These are phyloP conservation scores for Orthosia cruda DNA, from an alignment of 2,888 invertebrate genomes.

Conservation along the genomic window DNA sequence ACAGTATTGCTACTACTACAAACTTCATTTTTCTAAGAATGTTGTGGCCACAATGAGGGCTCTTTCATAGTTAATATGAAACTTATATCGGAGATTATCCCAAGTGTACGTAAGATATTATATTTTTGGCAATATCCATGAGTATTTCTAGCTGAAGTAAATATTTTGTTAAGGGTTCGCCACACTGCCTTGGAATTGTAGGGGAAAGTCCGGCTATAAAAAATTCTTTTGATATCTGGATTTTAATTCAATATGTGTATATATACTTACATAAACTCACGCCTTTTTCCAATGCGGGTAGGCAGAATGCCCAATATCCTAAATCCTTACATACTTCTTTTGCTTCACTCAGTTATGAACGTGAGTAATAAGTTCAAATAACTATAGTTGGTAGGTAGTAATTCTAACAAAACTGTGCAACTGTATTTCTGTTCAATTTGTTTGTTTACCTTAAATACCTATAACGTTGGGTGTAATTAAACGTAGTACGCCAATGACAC, in stretches of 20 bases:
- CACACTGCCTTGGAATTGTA: background rate
- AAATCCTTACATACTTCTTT: too few relatives aligned
- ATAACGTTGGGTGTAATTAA: constrained; percentile 2
- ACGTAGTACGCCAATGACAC: background rate
- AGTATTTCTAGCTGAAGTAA: constrained; percentile 29
- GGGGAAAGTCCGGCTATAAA: background rate
- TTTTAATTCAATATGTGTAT: constrained; percentile 19
- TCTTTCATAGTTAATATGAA: constrained; percentile 39
- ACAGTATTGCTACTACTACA: background rate
- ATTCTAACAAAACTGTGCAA: too few relatives aligned
- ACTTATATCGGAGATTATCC: constrained; percentile 39
- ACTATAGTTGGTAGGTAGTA: too few relatives aligned
- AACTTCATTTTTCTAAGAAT: constrained; percentile 5
- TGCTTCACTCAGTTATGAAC: too few relatives aligned
- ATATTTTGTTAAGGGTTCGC: constrained; percentile 37
- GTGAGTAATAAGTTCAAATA: too few relatives aligned
- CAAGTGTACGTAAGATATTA: constrained; percentile 46
- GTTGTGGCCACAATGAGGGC: constrained; percentile 11
- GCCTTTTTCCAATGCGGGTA: too few relatives aligned
- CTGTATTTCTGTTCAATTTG: background rate
- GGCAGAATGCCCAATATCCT: too few relatives aligned
- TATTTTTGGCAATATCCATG: constrained; percentile 48
- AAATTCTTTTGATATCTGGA: background rate
- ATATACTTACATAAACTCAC: background rate
- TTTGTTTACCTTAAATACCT: background rate